Evolutionary conservation across 64 coral and sea anemone genomes (phyloP), one percentile per base, ranked within the genome.

Genomic region (Actinia tenebrosa): DNA sequence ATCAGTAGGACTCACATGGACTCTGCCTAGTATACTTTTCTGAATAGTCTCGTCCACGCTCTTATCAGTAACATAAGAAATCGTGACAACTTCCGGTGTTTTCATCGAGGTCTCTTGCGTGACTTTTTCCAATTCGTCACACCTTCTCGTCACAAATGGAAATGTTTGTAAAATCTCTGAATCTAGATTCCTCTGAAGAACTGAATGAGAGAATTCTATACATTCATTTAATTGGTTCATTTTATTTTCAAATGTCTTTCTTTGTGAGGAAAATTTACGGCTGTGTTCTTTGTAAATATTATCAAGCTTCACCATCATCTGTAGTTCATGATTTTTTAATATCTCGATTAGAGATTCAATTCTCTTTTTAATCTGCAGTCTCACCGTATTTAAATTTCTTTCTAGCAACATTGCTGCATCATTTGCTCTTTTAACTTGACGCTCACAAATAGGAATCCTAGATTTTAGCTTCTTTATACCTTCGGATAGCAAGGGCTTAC

Each of bases 311-410:
- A 25, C 71, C 43, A 19, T 77, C 63, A 27, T 58, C 45, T 42
- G 15, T 20, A 16, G 53, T n/a, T 90, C 89, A 56, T 89, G 88
- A 23, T 60, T 52, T 20, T 84, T 84, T 75, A 89, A 89, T 43
- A 46, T 50, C 52, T 83, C 80, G 14, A 89, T 84, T 10, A 89
- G 20, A 23, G 30, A 82, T 89, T 89, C 81, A 69, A 59, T 55
- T 61, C 27, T 75, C 61, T 27, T 79, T 50, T 56, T 30, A 22
- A 79, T 44, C 17, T 85, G 27, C 15, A 27, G 83, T 47, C 89
- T 78, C 6, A 84, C 83, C 30, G 27, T 85, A 19, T 86, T 78
- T 9, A 58, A 69, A 52, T 60, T 77, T 17, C 71, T 77, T 42
- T 47, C 71, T 8, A 53, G 26, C 5, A 61, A 58, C 10, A 42